Base-by-base conservation (phyloP, 1,140 invertebrate genomes). In the Megalonaias nervosa region DNA sequence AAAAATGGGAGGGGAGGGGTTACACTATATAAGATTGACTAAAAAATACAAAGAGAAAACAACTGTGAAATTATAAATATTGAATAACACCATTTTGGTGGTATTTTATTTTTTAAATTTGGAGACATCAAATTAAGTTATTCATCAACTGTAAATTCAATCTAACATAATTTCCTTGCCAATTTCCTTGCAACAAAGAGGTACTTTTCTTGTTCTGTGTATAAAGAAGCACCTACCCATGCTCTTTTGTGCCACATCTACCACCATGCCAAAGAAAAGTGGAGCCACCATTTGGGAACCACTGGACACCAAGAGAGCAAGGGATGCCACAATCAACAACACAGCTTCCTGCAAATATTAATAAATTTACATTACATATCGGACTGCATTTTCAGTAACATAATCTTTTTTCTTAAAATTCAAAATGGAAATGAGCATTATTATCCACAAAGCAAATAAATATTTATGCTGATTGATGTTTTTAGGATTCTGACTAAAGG, bases 241-340 rank as follows among this genome's bases (percentile, higher is more conserved):
- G 73, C 86, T 87, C 23, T 82, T 81, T 14, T 84, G 77, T 16
- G 90, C 90, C 61, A 87, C 86, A 84, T 91, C 90, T 13, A 91
- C 89, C 19, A 91, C 89, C 77, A 84, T 85, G 62, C 90, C 90
- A 85, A 91, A 91, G 71, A 88, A 91, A 21, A 89, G 77, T 23
- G 90, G 90, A 15, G 86, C 86, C 6, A 87, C 82, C 69, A 89
- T 89, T 69, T 86, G 84, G 12, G 83, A 75, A 2, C 77, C 88
- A 78, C 88, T 88, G 4, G 88, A 86, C 14, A 84, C 68, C 16
- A 90, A 61, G 26, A 91, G 71, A 62, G 21, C 81, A 81, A 31
- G 68, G 38, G 21, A 23, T 1, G 48, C 56, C 21, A 73, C 17
- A 65, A 48, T 48, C 19, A 38, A 21, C n/a, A 38, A 67, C 31